Conservation (phyloP, 1,140 invertebrate genomes). For the Heliconius eleuchia region DNA sequence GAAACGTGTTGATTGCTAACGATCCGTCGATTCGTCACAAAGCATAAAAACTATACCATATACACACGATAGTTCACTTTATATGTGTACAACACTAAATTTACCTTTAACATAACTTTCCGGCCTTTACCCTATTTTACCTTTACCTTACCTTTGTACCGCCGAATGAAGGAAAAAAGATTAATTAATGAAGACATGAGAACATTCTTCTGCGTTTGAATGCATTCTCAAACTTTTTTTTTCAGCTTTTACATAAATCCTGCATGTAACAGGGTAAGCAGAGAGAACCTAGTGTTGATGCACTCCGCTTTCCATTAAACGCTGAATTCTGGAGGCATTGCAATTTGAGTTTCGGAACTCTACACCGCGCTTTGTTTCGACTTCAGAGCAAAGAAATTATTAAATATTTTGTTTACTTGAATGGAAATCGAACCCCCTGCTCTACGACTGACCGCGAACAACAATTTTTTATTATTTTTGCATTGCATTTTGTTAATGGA, state of each 20-base stretch:
- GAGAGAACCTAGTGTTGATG: too few relatives aligned
- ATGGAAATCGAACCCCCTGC: too few relatives aligned
- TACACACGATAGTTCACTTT: conserved; percentile 47
- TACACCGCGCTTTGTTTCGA: too few relatives aligned
- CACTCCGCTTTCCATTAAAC: too few relatives aligned
- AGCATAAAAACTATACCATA: conserved; percentile 70
- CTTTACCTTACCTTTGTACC: conserved; percentile 27
- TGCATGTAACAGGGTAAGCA: too few relatives aligned
- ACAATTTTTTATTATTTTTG: conserved; percentile 16
- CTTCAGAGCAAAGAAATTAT: too few relatives aligned
- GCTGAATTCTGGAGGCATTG: too few relatives aligned
- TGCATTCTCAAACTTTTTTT: background rate
- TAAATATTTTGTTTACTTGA: too few relatives aligned
- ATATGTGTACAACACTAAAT: conserved; percentile 24
- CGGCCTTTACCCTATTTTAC: conserved; percentile 27
- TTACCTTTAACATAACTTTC: conserved; percentile 42
- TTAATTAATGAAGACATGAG: conserved; percentile 28
- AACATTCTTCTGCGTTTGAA: conserved; percentile 30
- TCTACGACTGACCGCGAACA: background rate
- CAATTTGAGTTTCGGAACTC: too few relatives aligned
- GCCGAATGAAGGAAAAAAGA: conserved; percentile 29
- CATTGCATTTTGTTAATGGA: background rate
- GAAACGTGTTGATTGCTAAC: conserved; percentile 69
- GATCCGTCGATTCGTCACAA: conserved; percentile 64
- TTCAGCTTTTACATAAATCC: too few relatives aligned